Percentiles rank a stretch among this genome's conserved stretches.
phyloP scores from a whole-genome alignment of 2,888 invertebrate species.

The Arrhopalites spinosus region DNA sequence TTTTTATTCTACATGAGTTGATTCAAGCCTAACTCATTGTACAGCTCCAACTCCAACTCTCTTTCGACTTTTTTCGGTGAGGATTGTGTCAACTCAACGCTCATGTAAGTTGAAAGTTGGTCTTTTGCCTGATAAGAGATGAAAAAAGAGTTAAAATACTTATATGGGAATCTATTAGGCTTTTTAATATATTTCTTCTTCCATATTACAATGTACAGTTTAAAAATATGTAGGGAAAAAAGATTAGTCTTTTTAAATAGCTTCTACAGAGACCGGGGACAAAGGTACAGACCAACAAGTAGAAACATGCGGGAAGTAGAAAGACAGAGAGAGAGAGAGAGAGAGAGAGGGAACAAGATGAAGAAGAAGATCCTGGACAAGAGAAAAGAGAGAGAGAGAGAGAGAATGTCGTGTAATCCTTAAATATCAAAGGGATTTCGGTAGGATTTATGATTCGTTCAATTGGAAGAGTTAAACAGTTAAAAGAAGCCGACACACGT shows the following conservation, averaged over 20 bases:
- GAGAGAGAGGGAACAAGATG: background rate
- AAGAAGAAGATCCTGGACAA: background rate
- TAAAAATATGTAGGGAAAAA: too few species aligned
- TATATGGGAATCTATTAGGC: too few species aligned
- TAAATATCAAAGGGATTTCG: slow-evolving; percentile 19
- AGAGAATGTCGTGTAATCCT: slow-evolving; percentile 16
- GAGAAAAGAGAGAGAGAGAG: too few species aligned
- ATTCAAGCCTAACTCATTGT: too few species aligned
- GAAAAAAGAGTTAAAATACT: background rate
- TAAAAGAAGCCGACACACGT: slow-evolving; percentile 16
- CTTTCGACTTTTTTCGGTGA: too few species aligned
- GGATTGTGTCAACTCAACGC: slow-evolving; percentile 3
- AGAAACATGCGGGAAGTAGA: background rate
- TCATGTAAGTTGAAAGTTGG: background rate
- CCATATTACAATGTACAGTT: too few species aligned
- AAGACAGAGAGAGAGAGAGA: background rate
- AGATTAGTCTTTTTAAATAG: too few species aligned
- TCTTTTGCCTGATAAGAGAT: background rate
- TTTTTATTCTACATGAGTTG: too few species aligned
- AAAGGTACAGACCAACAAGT: background rate
- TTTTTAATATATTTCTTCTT: too few species aligned
- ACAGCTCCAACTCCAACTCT: too few species aligned
- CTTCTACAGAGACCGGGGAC: too few species aligned
- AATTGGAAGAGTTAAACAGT: slow-evolving; percentile 17
- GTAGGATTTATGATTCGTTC: slow-evolving; percentile 21